Conservation (phyloP, 2,797 vertebrate genomes). For the Ceryle rudis region DNA sequence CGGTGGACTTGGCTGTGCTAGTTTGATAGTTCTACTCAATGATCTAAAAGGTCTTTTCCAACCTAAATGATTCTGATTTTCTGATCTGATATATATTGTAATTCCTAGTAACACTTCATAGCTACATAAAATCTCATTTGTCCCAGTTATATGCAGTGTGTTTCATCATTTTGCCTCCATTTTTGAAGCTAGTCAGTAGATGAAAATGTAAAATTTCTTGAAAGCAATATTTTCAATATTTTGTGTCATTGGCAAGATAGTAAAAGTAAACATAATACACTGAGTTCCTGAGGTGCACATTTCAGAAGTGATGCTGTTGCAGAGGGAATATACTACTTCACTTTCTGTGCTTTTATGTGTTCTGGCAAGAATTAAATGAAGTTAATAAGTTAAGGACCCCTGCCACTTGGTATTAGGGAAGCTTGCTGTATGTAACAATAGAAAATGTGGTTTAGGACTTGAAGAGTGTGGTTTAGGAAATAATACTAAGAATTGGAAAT, state of each 20-base stretch:
- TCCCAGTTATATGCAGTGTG: background rate
- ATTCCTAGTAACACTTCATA: background rate
- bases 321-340: background rate
- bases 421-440: background rate
- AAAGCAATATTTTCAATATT: slow-evolving; percentile 10
- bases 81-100: background rate
- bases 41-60: background rate
- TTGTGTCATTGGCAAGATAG: background rate
- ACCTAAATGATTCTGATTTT: background rate
- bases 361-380: slow-evolving; percentile 24
- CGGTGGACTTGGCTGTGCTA: background rate
- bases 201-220: background rate
- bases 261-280: background rate
- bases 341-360: background rate
- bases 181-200: background rate
- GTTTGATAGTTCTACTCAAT: background rate
- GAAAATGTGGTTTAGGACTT: background rate
- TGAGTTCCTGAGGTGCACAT: background rate
- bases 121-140: background rate
- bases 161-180: background rate
- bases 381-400: slow-evolving; percentile 20
- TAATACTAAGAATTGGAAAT: slow-evolving; percentile 20
- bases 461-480: background rate
- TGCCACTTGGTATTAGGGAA: background rate
- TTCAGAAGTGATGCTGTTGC: background rate